Conservation (phyloP, 1,140 invertebrate species). For the Drosophila nigromelanica region DNA sequence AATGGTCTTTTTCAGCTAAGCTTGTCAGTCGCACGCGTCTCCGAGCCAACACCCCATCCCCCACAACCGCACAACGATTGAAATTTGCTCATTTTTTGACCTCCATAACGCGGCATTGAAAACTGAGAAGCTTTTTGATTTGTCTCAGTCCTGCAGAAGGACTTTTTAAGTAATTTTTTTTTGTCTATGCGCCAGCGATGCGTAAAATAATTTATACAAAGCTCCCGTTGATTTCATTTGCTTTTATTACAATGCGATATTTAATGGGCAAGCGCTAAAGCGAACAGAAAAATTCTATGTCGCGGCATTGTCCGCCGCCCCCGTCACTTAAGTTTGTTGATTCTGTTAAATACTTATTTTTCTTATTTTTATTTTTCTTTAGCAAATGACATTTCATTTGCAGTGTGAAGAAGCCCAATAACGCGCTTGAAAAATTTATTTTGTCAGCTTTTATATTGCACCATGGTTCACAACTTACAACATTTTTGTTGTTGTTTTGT, state of each 20-base stretch:
- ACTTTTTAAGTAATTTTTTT: slow-evolving; percentile 26
- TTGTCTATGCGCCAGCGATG: slow-evolving; percentile 49
- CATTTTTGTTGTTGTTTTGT: not conserved
- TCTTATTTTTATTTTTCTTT: slow-evolving; percentile 55
- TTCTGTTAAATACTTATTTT: slow-evolving; percentile 74
- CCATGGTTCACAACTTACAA: not conserved
- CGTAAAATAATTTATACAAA: slow-evolving; percentile 79
- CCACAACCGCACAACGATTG: slow-evolving; percentile 36
- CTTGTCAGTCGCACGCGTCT: slow-evolving; percentile 60
- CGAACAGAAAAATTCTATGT: slow-evolving; percentile 14
- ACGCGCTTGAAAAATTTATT: not conserved
- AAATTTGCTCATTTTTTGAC: slow-evolving; percentile 73
- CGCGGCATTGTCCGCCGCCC: not conserved
- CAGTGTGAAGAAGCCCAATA: not conserved
- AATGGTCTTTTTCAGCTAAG: slow-evolving; percentile 81
- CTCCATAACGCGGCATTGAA: slow-evolving; percentile 65
- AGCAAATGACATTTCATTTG: not conserved
- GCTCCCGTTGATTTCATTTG: slow-evolving; percentile 64
- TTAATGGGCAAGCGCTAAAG: slow-evolving; percentile 41
- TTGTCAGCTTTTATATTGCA: not conserved
- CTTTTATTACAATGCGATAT: slow-evolving; percentile 61
- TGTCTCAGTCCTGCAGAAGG: slow-evolving; percentile 34
- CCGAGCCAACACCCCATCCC: not conserved
- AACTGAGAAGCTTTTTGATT: slow-evolving; percentile 67
- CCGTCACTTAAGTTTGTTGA: slow-evolving; percentile 46